Conservation (phyloP, 2,797 vertebrate species). For the Rhynchotus rufescens region DNA sequence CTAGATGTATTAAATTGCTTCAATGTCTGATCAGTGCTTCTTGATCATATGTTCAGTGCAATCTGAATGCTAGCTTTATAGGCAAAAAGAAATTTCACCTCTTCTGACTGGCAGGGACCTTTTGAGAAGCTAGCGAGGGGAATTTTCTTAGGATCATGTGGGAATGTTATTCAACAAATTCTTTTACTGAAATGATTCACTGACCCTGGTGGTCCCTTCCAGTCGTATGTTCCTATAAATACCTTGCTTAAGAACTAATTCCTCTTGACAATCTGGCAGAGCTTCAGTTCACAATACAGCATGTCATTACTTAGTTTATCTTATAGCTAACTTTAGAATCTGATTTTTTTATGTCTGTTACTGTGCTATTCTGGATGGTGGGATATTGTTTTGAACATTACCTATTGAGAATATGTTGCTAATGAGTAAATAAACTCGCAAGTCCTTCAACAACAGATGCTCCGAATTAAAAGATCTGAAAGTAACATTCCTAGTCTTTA, state of each 20-base stretch:
- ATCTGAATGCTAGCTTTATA: not conserved
- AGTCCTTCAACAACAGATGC: not conserved
- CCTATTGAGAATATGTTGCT: not conserved
- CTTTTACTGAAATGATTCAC: constrained; percentile 36
- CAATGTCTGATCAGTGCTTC: constrained; percentile 16
- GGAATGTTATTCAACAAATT: constrained; percentile 50
- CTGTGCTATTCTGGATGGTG: not conserved
- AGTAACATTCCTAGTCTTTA: not conserved
- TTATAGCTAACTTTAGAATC: not conserved
- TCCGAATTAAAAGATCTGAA: constrained; percentile 16
- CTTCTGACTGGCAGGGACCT: not conserved
- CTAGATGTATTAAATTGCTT: constrained; percentile 35
- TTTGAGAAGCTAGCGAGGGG: not conserved
- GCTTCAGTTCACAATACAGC: not conserved
- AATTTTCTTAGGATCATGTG: constrained; percentile 7
- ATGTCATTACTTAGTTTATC: constrained; percentile 33
- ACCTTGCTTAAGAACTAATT: constrained; percentile 59
- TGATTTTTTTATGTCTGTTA: constrained; percentile 2
- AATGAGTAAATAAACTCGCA: not conserved
- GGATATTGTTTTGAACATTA: not conserved
- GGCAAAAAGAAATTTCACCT: not conserved
- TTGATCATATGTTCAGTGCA: not conserved
- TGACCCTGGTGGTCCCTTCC: constrained; percentile 51
- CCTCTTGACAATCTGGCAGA: constrained; percentile 51
- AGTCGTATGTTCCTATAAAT: constrained; percentile 66